phyloP scores from a whole-genome alignment of 2,113 vertebrate genomes.

The Urocolius indicus region DNA sequence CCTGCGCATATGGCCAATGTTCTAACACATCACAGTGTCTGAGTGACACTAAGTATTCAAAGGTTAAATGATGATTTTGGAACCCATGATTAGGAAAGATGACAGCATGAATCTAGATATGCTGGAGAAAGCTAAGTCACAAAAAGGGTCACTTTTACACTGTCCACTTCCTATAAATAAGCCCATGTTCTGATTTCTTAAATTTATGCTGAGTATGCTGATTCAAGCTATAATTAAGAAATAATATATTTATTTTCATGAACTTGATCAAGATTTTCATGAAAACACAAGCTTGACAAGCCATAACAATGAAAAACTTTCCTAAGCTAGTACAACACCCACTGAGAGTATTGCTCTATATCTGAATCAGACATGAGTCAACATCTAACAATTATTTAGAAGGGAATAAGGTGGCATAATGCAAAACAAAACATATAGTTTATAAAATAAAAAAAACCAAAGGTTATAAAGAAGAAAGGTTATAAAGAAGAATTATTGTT shows the following conservation, averaged over 20 bases:
- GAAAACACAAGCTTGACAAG: slow-evolving; percentile 47
- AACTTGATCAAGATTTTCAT: slow-evolving; percentile 23
- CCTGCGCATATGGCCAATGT: neutral
- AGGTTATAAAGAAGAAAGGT: too few species aligned
- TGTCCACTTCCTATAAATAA: neutral
- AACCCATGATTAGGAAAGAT: neutral
- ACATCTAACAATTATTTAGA: slow-evolving; percentile 9
- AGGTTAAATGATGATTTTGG: neutral
- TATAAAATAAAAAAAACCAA: too few species aligned
- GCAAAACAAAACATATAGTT: too few species aligned
- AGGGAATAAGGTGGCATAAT: neutral
- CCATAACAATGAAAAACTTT: slow-evolving; percentile 35
- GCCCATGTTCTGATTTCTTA: neutral
- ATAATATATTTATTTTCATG: neutral
- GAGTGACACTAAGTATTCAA: neutral
- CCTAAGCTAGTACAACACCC: slow-evolving; percentile 27
- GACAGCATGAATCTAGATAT: neutral
- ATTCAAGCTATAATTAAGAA: neutral
- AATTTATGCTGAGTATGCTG: neutral
- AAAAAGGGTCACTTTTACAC: neutral
- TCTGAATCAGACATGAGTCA: slow-evolving; percentile 57
- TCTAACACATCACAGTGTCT: neutral
- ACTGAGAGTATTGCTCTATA: slow-evolving; percentile 29
- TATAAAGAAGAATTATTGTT: neutral
- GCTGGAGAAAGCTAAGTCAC: neutral